A percentile compares a stretch with the other conserved stretches of the same genome.
Evolutionary conservation across 2,797 vertebrate genomes (phyloP).

Genomic region (Liasis olivaceus): DNA sequence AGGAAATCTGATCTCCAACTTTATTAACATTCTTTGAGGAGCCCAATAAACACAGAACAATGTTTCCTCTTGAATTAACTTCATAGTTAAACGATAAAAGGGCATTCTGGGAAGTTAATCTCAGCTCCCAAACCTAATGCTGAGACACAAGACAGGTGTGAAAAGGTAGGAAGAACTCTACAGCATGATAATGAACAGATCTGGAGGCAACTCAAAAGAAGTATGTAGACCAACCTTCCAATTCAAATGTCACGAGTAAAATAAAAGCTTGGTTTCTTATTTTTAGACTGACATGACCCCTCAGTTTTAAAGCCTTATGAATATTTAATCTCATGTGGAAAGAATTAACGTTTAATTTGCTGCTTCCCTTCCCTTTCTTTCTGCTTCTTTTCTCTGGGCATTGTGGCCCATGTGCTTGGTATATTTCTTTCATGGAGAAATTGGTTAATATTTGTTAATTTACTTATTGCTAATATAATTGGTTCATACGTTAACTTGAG

Average conservation of each 20-base stretch:
- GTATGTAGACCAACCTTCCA: constrained; percentile 42
- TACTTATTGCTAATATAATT: constrained; percentile 5
- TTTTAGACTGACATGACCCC: constrained; percentile 50
- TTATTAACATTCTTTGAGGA: not conserved
- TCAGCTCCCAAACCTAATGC: not conserved
- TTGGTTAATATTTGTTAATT: constrained; percentile 15
- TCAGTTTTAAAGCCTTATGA: constrained; percentile 44
- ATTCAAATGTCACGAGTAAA: constrained; percentile 45
- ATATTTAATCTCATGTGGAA: constrained; percentile 53
- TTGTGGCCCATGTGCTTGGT: constrained; percentile 34
- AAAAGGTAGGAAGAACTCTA: constrained; percentile 40
- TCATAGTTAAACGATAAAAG: not conserved
- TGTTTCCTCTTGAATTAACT: not conserved
- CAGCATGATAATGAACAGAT: constrained; percentile 52
- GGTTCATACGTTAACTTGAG: constrained; percentile 23
- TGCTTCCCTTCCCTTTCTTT: constrained; percentile 3
- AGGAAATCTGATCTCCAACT: not conserved
- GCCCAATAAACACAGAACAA: not conserved
- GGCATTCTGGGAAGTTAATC: not conserved
- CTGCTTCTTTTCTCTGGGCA: not conserved
- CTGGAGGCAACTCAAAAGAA: constrained; percentile 49
- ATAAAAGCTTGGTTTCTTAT: constrained; percentile 27
- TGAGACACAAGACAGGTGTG: not conserved
- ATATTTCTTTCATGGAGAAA: constrained; percentile 45
- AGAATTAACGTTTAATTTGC: constrained; percentile 62